A percentile compares a stretch with the other conserved stretches of the same genome.
These are phyloP conservation scores for Bolinopsis microptera DNA, from an alignment of 37 sponge, comb jelly and placozoan genomes.

Conservation along the genomic window DNA sequence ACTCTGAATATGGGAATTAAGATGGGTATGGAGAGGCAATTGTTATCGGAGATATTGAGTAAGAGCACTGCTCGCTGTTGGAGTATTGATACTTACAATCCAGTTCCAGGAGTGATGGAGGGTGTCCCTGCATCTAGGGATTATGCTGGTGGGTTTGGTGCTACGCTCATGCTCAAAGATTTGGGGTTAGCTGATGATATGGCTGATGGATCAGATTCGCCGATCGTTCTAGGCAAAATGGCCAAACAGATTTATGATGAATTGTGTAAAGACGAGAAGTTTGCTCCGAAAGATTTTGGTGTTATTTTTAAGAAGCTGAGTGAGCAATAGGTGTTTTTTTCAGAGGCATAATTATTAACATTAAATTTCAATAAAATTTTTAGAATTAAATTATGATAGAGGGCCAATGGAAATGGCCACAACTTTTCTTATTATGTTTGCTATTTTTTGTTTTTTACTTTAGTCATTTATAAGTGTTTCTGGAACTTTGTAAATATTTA, in stretches of 20 bases:
- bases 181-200: conserved; percentile 81
- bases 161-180: conserved; percentile 92
- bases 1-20: conserved; percentile 86
- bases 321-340: not conserved
- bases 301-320: conserved; percentile 49
- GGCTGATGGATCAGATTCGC: conserved; percentile 64
- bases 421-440: too few species aligned
- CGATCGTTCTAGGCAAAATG: conserved; percentile 80
- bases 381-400: too few species aligned
- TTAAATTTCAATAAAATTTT: too few species aligned
- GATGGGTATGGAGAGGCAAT: conserved; percentile 91
- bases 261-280: conserved; percentile 76
- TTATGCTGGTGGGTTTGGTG: conserved; percentile 95
- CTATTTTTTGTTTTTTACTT: not conserved
- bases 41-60: conserved; percentile 80
- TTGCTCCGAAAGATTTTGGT: conserved; percentile 81
- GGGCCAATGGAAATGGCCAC: too few species aligned
- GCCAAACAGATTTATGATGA: conserved; percentile 81
- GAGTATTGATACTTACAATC: conserved; percentile 88
- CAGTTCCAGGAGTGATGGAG: conserved; percentile 94
- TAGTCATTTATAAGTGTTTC: not conserved
- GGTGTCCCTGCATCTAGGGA: conserved; percentile 84
- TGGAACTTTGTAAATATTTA: not conserved
- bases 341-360: not conserved
- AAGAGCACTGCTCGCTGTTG: conserved; percentile 90